Evolutionary conservation across 2,888 invertebrate genomes (phyloP), one percentile per base, ranked within the genome.

Genomic region (Agonopterix arenella): DNA sequence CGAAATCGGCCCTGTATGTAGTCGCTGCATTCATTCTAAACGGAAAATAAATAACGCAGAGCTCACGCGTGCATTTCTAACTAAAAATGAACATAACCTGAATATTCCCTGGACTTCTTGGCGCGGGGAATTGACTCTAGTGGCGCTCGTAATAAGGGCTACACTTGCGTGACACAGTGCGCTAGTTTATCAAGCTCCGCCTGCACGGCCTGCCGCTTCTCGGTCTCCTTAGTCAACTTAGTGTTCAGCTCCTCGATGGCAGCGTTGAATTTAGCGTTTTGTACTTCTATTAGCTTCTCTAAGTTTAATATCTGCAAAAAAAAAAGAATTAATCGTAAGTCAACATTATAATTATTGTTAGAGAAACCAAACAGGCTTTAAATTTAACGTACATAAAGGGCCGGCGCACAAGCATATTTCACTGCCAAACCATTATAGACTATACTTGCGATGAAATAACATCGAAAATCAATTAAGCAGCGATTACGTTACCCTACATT

Each of bases 131-230:
- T 53, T 50, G 60, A 51, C 54, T 50, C 57, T 41, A 54, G 57
- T 57, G 59, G 60, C 61, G 51, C 50, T 42, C 44, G 56, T 46
- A 53, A 50, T 61, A 61, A 55, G 54, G 62, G 78, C 78, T 91
- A 93, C 76, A 94, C 94, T 79, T 93, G 93, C 69, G 93, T 93
- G 66, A 93, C 93, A 68, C 93, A 92, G 61, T 93, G 92, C 57
- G 92, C 91, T 53, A 94, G 85, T 75, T 93, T 94, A 59, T 93
- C 93, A 50, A 94, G 76, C 73, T 93, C 92, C 44, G 88, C 84
- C 61, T 94, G 93, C 56, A 95, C 71, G 52, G 91, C 78, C 60
- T 90, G 89, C 41, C 94, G 90, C 70, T 91, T 91, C 55, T 93
- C 93, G 1, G 89, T 83, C 74, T 94, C 94, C 46, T 90, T 80